Conservation (phyloP, 2,113 vertebrate genomes). For the Pituophis catenifer region DNA sequence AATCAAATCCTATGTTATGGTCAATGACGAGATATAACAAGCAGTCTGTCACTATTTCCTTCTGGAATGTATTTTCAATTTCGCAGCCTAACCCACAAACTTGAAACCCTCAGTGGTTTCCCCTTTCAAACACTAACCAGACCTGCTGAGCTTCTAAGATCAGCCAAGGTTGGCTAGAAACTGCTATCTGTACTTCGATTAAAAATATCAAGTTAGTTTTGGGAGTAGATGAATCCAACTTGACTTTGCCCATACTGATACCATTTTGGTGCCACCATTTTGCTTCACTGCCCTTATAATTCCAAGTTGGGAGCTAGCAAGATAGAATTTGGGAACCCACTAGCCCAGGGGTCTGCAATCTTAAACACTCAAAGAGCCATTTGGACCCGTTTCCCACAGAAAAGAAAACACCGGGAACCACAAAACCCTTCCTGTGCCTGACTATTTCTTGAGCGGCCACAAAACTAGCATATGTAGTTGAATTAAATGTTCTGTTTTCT, state of each 20-base stretch:
- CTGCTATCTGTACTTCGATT: background rate
- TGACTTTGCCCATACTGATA: background rate
- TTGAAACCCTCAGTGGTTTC: background rate
- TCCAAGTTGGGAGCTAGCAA: background rate
- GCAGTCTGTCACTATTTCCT: background rate
- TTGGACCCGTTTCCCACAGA: too few species aligned
- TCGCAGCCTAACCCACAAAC: background rate
- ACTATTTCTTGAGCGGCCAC: too few species aligned
- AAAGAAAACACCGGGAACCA: too few species aligned
- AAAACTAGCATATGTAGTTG: too few species aligned
- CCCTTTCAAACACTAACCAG: background rate
- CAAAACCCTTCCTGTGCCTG: too few species aligned
- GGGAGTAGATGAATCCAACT: background rate
- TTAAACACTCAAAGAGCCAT: too few species aligned
- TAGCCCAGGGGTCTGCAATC: background rate
- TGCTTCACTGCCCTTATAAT: background rate
- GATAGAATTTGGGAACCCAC: background rate
- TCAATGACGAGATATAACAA: background rate
- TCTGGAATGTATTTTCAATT: background rate
- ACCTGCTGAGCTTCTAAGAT: background rate
- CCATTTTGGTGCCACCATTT: background rate
- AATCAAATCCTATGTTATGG: background rate
- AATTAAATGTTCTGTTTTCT: too few species aligned
- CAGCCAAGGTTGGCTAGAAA: too few species aligned
- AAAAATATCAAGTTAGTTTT: background rate